Base-by-base conservation (phyloP, 2,888 invertebrate species). In the Sabatieria punctata region DNA sequence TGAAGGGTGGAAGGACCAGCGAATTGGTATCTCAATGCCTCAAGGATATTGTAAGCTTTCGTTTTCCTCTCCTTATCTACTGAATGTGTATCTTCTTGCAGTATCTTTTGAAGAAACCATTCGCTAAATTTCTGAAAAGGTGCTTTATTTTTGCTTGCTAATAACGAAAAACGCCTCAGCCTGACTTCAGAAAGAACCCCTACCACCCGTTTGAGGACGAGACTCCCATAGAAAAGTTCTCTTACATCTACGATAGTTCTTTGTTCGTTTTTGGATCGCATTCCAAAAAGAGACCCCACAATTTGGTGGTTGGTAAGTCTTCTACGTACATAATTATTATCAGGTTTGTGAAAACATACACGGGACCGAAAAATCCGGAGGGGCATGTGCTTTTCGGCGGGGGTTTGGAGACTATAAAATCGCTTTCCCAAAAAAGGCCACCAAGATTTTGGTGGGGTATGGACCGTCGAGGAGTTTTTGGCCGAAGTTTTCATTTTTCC, bases 271-370 rank as follows among this genome's bases (percentile, higher is more conserved):
- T 91, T 63, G 85, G 82, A 2, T 82, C 83, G 1, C 84, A 91
- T 62, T 84, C 80, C 43, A 97, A 97, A 68, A 97, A 97, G 65
- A 74, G 91, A 15, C 93, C 93, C 0, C 77, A 91, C 63, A 93
- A 91, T 69, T 68, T 95, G 39, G 72, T 91, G 26, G 65, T 93
- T 45, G 91, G 89, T 72, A 58, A 60, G 54, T n/a, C n/a, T n/a
- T 43, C 18, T 23, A 48, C 41, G 21, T 41, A 33, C 13, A 15
- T 15, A 33, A 33, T 33, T 33, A 15, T 33, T 15, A 33, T 15
- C 13, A 33, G 13, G 33, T 15, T 33, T 33, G 13, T 33, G 33
- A 15, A n/a, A 15, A 33, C n/a, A 33, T 33, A 33, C n/a, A n/a
- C n/a, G n/a, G n/a, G n/a, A n/a, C n/a, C n/a, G n/a, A n/a, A n/a